phyloP scores from a whole-genome alignment of 1,140 invertebrate species.

The Zeugodacus cucurbitae region DNA sequence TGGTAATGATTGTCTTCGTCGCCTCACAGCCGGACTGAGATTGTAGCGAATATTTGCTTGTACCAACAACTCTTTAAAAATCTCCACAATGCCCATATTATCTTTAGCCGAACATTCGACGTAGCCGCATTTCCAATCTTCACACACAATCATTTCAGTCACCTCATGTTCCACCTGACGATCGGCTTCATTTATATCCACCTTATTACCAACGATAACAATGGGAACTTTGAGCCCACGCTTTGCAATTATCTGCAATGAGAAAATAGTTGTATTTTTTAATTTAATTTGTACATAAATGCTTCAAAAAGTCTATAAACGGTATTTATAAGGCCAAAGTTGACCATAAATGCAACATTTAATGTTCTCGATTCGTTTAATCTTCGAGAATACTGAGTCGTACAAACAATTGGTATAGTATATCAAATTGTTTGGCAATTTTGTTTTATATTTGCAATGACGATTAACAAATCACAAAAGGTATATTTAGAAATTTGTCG shows the following conservation, averaged over 20 bases:
- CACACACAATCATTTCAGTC: conserved; percentile 67
- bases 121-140: conserved; percentile 71
- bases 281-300: no score
- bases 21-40: conserved; percentile 67
- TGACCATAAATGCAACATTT: no score
- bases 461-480: no score
- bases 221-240: conserved; percentile 66
- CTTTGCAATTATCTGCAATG: conserved; percentile 54
- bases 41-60: conserved; percentile 70
- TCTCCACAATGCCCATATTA: conserved; percentile 65
- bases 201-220: conserved; percentile 71
- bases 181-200: conserved; percentile 62
- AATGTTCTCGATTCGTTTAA: no score
- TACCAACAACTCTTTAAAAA: conserved; percentile 67
- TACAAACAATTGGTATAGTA: no score
- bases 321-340: no score
- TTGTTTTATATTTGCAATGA: no score
- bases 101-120: conserved; percentile 71
- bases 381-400: no score
- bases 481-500: no score
- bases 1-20: conserved; percentile 68
- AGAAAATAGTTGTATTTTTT: neutral
- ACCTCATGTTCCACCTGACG: conserved; percentile 59
- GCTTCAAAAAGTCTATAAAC: no score
- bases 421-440: no score